Evolutionary conservation across 2,113 vertebrate species (phyloP).

Genomic region (Calyptommatus sinebrachiatus): DNA sequence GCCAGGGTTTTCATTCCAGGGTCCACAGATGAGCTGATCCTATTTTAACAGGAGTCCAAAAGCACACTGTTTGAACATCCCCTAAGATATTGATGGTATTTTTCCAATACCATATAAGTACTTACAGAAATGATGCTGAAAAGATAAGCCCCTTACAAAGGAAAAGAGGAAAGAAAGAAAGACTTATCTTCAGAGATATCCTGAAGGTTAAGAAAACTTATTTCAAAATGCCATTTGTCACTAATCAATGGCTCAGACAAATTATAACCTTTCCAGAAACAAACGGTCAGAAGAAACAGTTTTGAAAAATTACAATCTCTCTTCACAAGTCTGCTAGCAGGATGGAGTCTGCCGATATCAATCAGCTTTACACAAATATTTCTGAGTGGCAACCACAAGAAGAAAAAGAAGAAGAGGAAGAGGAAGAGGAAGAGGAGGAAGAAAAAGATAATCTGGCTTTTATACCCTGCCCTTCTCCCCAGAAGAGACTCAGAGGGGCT

Average conservation of each 20-base stretch:
- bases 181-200: constrained; percentile 61
- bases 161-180: constrained; percentile 36
- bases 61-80: too few species aligned
- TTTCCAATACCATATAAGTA: constrained; percentile 4
- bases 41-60: too few species aligned
- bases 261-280: constrained; percentile 44
- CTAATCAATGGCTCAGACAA: constrained; percentile 57
- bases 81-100: not conserved
- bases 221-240: constrained; percentile 60
- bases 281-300: constrained; percentile 49
- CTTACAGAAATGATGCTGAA: constrained; percentile 43
- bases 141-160: constrained; percentile 34
- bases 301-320: constrained; percentile 31
- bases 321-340: constrained; percentile 24
- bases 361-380: not conserved
- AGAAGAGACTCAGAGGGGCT: too few species aligned
- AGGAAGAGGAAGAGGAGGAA: too few species aligned
- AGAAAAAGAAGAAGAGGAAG: not conserved
- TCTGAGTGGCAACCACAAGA: not conserved
- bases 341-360: not conserved
- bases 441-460: too few species aligned
- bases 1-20: too few species aligned
- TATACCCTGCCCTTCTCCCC: too few species aligned
- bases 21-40: too few species aligned
- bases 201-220: constrained; percentile 57